phyloP scores from a whole-genome alignment of 2,888 invertebrate species.

The Caenorhabditis sulstoni region DNA sequence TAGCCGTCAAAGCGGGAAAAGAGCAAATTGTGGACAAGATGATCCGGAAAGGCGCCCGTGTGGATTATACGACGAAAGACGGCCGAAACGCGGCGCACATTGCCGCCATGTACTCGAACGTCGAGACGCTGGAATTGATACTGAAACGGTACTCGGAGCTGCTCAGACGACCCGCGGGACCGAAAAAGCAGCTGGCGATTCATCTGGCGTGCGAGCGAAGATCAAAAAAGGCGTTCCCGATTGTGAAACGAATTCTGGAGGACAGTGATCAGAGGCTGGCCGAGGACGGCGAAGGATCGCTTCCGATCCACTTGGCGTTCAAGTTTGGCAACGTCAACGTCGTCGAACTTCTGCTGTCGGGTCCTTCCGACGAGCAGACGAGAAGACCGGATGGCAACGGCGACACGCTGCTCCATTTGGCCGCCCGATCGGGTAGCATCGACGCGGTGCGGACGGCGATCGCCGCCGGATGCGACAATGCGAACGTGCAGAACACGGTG shows the following conservation, averaged over 20 bases:
- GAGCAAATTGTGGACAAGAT: conserved; percentile 81
- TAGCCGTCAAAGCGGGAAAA: conserved; percentile 82
- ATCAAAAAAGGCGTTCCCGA: conserved; percentile 92
- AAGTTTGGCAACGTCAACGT: conserved; percentile 93
- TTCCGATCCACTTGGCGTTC: conserved; percentile 78
- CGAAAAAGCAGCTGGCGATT: conserved; percentile 93
- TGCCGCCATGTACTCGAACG: conserved; percentile 93
- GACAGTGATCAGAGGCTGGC: conserved; percentile 91
- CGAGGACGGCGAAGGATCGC: conserved; percentile 71
- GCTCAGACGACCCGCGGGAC: conserved; percentile 90
- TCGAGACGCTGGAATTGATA: conserved; percentile 93
- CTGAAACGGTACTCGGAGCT: conserved; percentile 88
- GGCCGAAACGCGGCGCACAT: conserved; percentile 95
- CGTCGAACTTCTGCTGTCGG: conserved; percentile 91
- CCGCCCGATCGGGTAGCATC: conserved; percentile 85
- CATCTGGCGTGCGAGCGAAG: conserved; percentile 95
- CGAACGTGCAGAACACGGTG: conserved; percentile 92
- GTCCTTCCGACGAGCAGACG: conserved; percentile 91
- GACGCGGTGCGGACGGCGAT: conserved; percentile 73
- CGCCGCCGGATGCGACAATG: conserved; percentile 86
- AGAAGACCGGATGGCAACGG: conserved; percentile 85
- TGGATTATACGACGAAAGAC: conserved; percentile 83
- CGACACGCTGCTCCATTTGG: conserved; percentile 95
- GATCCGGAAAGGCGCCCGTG: conserved; percentile 81
- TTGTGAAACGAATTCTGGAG: conserved; percentile 90